Evolutionary conservation across 2,797 vertebrate genomes (phyloP).

Genomic region (Syncerus caffer): DNA sequence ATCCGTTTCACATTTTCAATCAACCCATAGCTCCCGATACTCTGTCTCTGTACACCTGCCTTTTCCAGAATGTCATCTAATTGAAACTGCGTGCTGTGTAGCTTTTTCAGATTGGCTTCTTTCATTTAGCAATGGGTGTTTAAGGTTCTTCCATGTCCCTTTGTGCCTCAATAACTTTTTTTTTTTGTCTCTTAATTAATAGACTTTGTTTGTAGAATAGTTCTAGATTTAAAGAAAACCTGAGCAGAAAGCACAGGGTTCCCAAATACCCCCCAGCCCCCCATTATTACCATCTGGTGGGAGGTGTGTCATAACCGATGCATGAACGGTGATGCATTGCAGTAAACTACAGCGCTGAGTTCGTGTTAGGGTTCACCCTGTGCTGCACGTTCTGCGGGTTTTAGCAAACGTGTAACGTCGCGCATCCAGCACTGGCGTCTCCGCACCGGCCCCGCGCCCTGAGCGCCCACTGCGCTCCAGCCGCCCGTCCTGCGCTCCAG

Average conservation of each 20-base stretch:
- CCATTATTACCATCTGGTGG: too few species aligned
- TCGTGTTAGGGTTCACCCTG: not conserved
- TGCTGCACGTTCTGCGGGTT: not conserved
- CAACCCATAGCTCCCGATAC: not conserved
- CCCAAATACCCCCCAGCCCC: too few species aligned
- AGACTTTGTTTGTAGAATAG: not conserved
- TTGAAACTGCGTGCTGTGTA: not conserved
- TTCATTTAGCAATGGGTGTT: not conserved
- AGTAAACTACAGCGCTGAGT: not conserved
- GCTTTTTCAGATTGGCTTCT: not conserved
- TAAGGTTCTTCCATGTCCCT: not conserved
- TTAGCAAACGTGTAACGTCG: not conserved
- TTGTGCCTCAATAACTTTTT: not conserved
- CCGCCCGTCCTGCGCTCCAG: not conserved
- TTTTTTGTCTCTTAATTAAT: not conserved
- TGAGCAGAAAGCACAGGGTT: not conserved
- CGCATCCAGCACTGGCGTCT: rapidly evolving
- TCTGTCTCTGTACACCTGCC: not conserved
- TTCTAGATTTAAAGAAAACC: not conserved
- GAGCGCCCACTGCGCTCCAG: too few species aligned
- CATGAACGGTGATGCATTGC: not conserved
- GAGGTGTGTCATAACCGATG: not conserved
- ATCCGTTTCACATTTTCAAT: not conserved
- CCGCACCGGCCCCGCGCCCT: rapidly evolving
- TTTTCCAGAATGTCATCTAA: not conserved